Conservation (phyloP, 2,888 invertebrate genomes). For the Diadromus collaris region DNA sequence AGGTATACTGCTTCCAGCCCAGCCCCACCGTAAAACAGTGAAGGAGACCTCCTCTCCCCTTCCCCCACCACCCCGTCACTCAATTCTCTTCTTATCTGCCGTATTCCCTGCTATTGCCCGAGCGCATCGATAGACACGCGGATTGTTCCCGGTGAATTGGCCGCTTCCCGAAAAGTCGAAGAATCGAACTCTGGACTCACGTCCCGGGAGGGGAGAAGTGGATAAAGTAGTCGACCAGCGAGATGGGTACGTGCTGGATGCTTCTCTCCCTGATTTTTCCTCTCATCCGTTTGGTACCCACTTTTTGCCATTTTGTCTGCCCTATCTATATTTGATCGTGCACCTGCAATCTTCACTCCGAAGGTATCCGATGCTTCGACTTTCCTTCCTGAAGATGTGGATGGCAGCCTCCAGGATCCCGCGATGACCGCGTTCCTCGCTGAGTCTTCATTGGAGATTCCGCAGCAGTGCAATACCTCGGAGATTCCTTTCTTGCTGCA, state of each 20-base stretch:
- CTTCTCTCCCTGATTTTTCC: not conserved
- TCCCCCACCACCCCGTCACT: slow-evolving; percentile 4
- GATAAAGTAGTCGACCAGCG: not conserved
- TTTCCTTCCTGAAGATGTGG: not conserved
- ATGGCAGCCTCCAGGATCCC: no score
- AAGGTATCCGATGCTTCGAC: not conserved
- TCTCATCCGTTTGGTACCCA: not conserved
- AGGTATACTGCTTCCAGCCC: not conserved
- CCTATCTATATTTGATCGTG: slow-evolving; percentile 13
- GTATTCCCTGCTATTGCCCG: slow-evolving; percentile 5
- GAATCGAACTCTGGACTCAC: slow-evolving; percentile 18
- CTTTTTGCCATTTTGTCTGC: not conserved
- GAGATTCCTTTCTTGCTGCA: slow-evolving; percentile 1
- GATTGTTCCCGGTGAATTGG: slow-evolving; percentile 15
- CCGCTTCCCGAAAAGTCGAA: not conserved
- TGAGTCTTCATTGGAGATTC: no score
- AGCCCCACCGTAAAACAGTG: not conserved
- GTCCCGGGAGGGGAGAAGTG: not conserved
- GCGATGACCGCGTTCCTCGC: no score
- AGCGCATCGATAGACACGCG: not conserved
- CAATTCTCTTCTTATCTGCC: slow-evolving; percentile 1
- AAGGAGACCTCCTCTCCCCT: not conserved
- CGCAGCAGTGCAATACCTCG: slow-evolving; percentile 25
- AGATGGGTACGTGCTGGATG: slow-evolving; percentile 11
- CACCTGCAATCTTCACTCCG: slow-evolving; percentile 28